phyloP scores from a whole-genome alignment of 2,797 vertebrate species.

The Acomys russatus region DNA sequence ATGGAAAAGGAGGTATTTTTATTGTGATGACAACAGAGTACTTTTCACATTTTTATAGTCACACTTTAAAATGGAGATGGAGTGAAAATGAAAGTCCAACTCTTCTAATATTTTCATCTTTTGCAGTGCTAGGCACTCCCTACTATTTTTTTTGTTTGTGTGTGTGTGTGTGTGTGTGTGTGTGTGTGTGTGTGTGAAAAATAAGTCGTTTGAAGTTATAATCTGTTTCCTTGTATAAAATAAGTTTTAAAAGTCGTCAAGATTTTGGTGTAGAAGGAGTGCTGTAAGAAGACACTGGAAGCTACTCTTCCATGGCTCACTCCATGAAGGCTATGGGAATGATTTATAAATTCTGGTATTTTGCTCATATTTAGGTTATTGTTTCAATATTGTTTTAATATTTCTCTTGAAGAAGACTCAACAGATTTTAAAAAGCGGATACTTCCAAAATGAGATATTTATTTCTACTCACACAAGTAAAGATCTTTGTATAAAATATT shows the following conservation, averaged over 20 bases:
- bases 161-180: no score
- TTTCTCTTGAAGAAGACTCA: not conserved
- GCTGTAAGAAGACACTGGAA: not conserved
- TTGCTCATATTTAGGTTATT: not conserved
- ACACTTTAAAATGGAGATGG: not conserved
- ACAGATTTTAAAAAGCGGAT: not conserved
- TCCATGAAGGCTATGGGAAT: not conserved
- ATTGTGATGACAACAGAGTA: not conserved
- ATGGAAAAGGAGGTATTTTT: not conserved
- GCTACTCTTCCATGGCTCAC: not conserved
- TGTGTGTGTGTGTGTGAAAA: not conserved
- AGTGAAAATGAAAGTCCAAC: no score
- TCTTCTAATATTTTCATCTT: no score
- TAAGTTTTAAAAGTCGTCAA: not conserved
- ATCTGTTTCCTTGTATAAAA: not conserved
- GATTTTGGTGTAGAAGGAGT: not conserved
- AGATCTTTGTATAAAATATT: not conserved
- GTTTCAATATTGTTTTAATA: not conserved
- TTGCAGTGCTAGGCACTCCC: no score
- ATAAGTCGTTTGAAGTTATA: not conserved
- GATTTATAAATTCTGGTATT: not conserved
- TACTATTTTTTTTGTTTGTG: no score
- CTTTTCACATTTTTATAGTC: not conserved
- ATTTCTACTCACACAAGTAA: not conserved
- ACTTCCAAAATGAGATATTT: not conserved